These are phyloP conservation scores for Sialis lutaria DNA, from an alignment of 2,888 invertebrate species.

Conservation along the genomic window DNA sequence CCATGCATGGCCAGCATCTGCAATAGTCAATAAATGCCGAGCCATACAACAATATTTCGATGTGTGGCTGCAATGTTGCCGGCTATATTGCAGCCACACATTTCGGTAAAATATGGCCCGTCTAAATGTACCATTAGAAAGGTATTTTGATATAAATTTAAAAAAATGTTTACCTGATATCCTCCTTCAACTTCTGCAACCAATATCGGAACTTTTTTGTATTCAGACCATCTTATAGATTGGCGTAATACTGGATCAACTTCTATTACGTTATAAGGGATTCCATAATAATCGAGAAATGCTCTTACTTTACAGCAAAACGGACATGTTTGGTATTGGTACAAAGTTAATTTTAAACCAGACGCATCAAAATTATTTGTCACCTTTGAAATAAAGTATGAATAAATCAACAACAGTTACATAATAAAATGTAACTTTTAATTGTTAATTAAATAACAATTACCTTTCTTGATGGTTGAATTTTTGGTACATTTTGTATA, in stretches of 20 bases:
- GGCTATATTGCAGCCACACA: too few species aligned
- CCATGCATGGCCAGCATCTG: too few species aligned
- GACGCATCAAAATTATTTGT: constrained; percentile 42
- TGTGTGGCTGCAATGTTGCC: too few species aligned
- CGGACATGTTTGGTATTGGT: constrained; percentile 95
- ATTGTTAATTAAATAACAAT: neutral
- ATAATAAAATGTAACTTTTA: neutral
- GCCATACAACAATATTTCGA: too few species aligned
- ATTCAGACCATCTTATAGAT: constrained; percentile 82
- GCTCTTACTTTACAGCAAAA: constrained; percentile 92
- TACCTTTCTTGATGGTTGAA: constrained; percentile 29
- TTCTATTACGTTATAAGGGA: constrained; percentile 91
- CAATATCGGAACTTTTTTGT: constrained; percentile 89
- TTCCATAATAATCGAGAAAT: constrained; percentile 78
- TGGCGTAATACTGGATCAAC: constrained; percentile 89
- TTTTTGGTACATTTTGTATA: constrained; percentile 20
- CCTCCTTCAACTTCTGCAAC: constrained; percentile 55
- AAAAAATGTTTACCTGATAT: constrained; percentile 37
- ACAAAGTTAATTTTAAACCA: constrained; percentile 68
- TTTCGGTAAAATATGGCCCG: too few species aligned
- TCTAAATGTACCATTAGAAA: too few species aligned
- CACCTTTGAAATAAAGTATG: constrained; percentile 28
- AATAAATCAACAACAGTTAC: neutral
- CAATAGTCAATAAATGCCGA: too few species aligned
- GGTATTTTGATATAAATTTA: too few species aligned